These are phyloP conservation scores for Vulpes ferrilata DNA, from an alignment of 2,113 vertebrate genomes.

Conservation along the genomic window DNA sequence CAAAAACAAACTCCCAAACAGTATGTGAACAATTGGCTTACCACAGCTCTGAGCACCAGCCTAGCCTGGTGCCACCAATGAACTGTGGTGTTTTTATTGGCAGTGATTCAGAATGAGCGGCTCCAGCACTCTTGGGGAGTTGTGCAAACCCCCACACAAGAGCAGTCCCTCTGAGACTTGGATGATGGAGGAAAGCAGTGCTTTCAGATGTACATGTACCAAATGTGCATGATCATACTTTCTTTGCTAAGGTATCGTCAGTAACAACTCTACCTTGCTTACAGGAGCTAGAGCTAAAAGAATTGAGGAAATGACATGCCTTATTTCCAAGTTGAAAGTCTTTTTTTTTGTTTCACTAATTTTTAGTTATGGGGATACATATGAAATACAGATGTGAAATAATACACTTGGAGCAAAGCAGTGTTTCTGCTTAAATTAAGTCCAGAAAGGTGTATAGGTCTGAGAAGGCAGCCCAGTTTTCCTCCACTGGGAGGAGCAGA, in stretches of 20 bases:
- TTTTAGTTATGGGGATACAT: conserved; percentile 40
- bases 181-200: not conserved
- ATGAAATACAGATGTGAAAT: conserved; percentile 28
- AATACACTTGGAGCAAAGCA: not conserved
- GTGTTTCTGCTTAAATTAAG: not conserved
- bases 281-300: not conserved
- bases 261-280: not conserved
- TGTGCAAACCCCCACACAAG: not conserved
- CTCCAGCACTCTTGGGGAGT: not conserved
- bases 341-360: conserved; percentile 46
- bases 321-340: conserved; percentile 41
- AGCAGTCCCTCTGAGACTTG: not conserved
- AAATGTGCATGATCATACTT: not conserved
- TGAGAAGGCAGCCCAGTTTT: not conserved
- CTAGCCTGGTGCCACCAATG: not conserved
- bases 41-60: conserved; percentile 19
- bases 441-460: not conserved
- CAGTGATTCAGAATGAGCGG: conserved; percentile 36
- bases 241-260: not conserved
- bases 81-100: conserved; percentile 58
- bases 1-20: conserved; percentile 46
- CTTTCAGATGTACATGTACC: not conserved
- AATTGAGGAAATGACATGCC: not conserved
- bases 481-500: not conserved
- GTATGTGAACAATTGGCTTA: not conserved